These are phyloP conservation scores for Amitus sp. DNA, from an alignment of 2,888 invertebrate species.

Conservation along the genomic window DNA sequence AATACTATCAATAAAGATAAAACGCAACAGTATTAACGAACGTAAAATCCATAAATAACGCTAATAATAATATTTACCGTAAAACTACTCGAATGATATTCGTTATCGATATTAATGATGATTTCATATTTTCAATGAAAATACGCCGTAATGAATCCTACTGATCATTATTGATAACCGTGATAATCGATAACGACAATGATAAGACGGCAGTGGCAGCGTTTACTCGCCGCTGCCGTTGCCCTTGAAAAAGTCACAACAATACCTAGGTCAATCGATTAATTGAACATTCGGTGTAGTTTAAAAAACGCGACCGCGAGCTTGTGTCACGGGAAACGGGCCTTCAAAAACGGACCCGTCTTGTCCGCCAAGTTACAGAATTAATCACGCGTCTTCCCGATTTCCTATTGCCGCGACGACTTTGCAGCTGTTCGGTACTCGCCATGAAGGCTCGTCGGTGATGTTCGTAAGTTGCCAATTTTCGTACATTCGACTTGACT, in stretches of 20 bases:
- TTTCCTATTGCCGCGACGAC: constrained; percentile 37
- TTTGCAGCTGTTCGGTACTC: constrained; percentile 36
- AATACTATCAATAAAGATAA: constrained; percentile 35
- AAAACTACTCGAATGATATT: constrained; percentile 35
- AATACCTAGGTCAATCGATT: constrained; percentile 37
- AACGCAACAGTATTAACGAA: constrained; percentile 23
- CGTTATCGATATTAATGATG: constrained; percentile 33
- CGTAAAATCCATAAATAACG: too few species aligned
- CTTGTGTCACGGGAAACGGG: constrained; percentile 40
- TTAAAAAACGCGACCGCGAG: constrained; percentile 30
- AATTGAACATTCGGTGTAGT: constrained; percentile 29
- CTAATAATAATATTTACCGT: constrained; percentile 38
- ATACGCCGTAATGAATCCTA: constrained; percentile 32
- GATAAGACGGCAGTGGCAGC: constrained; percentile 41
- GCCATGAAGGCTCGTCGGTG: constrained; percentile 35
- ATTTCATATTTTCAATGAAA: constrained; percentile 30
- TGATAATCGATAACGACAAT: constrained; percentile 45
- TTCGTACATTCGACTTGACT: too few species aligned
- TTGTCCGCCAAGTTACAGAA: constrained; percentile 38
- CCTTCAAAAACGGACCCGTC: constrained; percentile 31
- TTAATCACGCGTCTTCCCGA: constrained; percentile 56
- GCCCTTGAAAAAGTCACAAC: constrained; percentile 39
- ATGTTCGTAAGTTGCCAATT: too few species aligned
- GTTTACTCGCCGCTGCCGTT: constrained; percentile 33
- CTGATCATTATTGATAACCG: constrained; percentile 35